Evolutionary conservation across 2,113 vertebrate genomes (phyloP).

Genomic region (Melanerpes formicivorus): DNA sequence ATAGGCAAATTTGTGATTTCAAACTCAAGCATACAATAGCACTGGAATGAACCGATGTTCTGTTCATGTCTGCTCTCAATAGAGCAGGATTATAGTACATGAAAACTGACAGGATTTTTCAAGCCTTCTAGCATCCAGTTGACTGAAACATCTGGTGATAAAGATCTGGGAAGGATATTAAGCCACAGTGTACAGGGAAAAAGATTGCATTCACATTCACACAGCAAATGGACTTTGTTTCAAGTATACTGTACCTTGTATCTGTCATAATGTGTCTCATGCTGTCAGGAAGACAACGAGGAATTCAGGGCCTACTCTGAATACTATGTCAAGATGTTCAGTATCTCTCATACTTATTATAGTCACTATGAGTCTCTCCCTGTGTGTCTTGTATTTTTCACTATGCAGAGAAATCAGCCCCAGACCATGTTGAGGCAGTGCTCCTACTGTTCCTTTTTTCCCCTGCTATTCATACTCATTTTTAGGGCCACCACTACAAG

Average conservation of each 20-base stretch:
- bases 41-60: constrained; percentile 49
- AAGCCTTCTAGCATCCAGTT: constrained; percentile 8
- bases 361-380: neutral
- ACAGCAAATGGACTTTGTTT: neutral
- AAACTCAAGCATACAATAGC: constrained; percentile 38
- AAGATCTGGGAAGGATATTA: constrained; percentile 35
- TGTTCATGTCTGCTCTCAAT: constrained; percentile 31
- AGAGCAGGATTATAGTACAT: constrained; percentile 1
- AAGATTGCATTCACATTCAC: neutral
- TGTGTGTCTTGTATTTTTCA: neutral
- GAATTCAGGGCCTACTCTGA: neutral
- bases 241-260: neutral
- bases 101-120: constrained; percentile 7
- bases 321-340: neutral
- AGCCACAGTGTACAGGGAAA: neutral
- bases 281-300: neutral
- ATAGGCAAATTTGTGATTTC: constrained; percentile 20
- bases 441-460: neutral
- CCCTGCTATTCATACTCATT: neutral
- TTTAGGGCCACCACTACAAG: too few species aligned
- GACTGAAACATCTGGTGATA: constrained; percentile 43
- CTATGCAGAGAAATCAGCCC: neutral
- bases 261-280: neutral
- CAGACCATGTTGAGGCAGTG: neutral
- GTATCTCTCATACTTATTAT: neutral